Evolutionary conservation across 2,888 invertebrate genomes (phyloP), one percentile per base, ranked within the genome.

Genomic region (Crossocerus cetratus): DNA sequence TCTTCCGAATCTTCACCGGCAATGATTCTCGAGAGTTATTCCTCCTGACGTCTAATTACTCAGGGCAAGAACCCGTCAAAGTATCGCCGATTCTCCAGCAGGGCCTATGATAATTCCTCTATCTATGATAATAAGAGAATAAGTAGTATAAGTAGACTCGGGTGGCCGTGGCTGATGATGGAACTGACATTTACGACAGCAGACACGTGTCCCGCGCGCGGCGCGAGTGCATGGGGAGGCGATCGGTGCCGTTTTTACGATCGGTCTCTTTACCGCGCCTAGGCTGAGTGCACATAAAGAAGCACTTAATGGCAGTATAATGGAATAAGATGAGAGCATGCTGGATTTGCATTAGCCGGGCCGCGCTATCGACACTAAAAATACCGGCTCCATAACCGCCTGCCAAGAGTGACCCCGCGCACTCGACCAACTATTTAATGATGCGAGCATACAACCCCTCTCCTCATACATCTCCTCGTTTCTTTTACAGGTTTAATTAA

Each of bases 271-370:
- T 32, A 53, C n/a, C n/a, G 18, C 16, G 57, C 44, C 32, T 5
- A 43, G 45, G n/a, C 4, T 11, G 44, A 57, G 53, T 20, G 16
- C 22, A 61, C 18, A 22, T 16, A 32, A 44, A 32, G 60, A 43
- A 16, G 16, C 21, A 32, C 61, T 44, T 42, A 65, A 65, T 53
- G 23, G 45, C 49, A 58, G 8, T 32, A 59, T 58, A 63, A 63
- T 23, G 45, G 44, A 62, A 61, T 32, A 58, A 61, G 60, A 21
- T 66, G 58, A 70, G 49, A n/a, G n/a, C 16, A 32, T 4, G 4
- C 3, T 49, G 49, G n/a, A 49, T 49, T 49, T 49, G 14, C 49
- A 49, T 49, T 49, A 32, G 32, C 32, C 32, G 11, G 32, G 49
- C 49, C 11, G 4, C 16, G 14, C 49, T 49, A 16, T 16, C n/a